Base-by-base conservation (phyloP, 2,888 invertebrate genomes). In the Phoronis australis region DNA sequence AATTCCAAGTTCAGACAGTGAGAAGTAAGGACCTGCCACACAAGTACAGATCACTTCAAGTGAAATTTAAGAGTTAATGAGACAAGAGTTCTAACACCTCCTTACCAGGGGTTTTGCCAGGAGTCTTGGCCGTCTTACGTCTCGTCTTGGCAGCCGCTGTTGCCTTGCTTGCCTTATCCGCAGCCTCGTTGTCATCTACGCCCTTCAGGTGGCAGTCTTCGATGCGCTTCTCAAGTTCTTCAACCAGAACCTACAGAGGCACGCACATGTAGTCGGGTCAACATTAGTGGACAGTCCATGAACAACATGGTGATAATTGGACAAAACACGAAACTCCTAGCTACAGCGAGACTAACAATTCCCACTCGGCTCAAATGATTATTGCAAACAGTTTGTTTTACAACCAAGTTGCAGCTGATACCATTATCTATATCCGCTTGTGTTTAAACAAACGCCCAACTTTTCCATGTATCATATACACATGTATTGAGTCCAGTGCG, bases 221-320 rank as follows among this genome's bases (percentile, higher is more conserved):
- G 43, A 87, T 82, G 48, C 83, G 82, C 47, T 82, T 82, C 54
- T 86, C 84, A 37, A 87, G 77, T 69, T 87, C 87, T 15, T 83
- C 82, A 18, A 86, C 80, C 15, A 83, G 68, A 1, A 80, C 56
- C 75, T 74, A 21, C 6, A 39, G 39, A n/a, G 39, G 20, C 35
- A 15, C 15, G 46, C 42, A 60, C 62, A 47, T 41, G 42, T 55
- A 47, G 41, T 39, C 12, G 9, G 9, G 18, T 12, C 40, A 39
- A 6, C 40, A 31, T 39, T 20, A 18, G 12, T 18, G 18, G 9
- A 39, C 18, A 15, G 9, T 12, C 9, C 9, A 15, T 39, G 9
- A 39, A 15, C n/a, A n/a, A 20, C 18, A 39, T 9, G 18, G 18
- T 39, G 18, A 39, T 39, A n/a, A 40, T 15, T 40, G n/a, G 18